Percentiles rank a stretch among this genome's conserved stretches.
Conservation (phyloP, 2,113 vertebrate species). For the Leptobrachium leishanense region DNA sequence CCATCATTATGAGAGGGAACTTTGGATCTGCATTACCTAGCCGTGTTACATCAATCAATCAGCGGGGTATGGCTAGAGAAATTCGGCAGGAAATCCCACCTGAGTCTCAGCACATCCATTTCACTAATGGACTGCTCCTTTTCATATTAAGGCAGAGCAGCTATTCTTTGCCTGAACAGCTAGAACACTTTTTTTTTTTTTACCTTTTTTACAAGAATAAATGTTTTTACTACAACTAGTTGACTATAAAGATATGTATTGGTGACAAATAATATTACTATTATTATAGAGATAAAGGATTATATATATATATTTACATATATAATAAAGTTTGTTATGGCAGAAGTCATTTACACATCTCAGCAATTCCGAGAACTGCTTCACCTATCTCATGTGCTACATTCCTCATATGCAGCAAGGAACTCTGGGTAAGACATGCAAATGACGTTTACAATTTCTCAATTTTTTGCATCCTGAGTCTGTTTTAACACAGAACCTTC, state of each 20-base stretch:
- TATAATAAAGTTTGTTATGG: not conserved
- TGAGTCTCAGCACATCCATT: constrained; percentile 43
- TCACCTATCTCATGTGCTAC: no score
- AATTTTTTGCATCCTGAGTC: no score
- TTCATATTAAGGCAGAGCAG: constrained; percentile 25
- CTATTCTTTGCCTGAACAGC: constrained; percentile 8
- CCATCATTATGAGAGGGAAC: constrained; percentile 48
- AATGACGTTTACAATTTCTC: no score
- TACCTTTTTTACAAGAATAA: no score
- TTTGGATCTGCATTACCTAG: constrained; percentile 49
- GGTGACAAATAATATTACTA: not conserved
- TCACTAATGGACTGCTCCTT: constrained; percentile 44
- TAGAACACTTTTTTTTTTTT: no score
- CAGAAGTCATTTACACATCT: no score
- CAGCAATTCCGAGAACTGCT: no score
- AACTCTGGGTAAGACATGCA: no score
- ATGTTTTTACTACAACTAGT: no score
- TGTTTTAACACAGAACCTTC: no score
- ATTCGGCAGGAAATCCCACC: constrained; percentile 45
- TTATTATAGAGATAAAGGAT: not conserved
- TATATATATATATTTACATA: not conserved
- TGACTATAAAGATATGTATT: no score
- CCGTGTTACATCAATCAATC: constrained; percentile 48
- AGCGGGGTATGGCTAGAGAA: constrained; percentile 43
- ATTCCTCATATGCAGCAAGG: no score